A percentile compares a stretch with the other conserved stretches of the same genome.
Evolutionary conservation across 2,888 invertebrate species (phyloP).

Genomic region (Acrobasis repandana): DNA sequence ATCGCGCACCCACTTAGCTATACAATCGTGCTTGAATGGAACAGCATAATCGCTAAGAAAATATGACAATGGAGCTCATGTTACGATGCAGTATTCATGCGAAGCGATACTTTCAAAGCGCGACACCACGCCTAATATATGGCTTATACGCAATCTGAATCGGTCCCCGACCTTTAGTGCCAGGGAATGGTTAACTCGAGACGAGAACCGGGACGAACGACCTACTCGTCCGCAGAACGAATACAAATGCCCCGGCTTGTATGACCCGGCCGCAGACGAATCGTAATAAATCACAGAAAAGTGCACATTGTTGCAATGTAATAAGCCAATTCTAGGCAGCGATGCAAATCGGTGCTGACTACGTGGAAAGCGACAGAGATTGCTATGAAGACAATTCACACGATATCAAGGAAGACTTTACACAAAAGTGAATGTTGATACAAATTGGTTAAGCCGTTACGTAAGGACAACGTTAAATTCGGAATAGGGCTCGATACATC

Average conservation of each 20-base stretch:
- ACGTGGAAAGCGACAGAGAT: conserved; percentile 1
- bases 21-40: conserved; percentile 3
- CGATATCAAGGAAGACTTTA: background rate
- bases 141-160: conserved; percentile 21
- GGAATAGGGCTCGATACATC: background rate
- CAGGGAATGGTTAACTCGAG: conserved; percentile 53
- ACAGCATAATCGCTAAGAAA: background rate
- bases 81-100: background rate
- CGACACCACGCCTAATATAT: conserved; percentile 1
- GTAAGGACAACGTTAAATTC: background rate
- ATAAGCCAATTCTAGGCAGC: conserved; percentile 16
- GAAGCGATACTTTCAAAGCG: background rate
- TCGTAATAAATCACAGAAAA: conserved; percentile 47
- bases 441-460: background rate
- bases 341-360: conserved; percentile 1
- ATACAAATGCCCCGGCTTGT: conserved; percentile 68
- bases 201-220: conserved; percentile 80
- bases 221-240: conserved; percentile 68
- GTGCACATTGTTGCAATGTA: conserved; percentile 21
- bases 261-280: conserved; percentile 48
- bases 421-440: background rate
- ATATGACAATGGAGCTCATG: background rate
- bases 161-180: conserved; percentile 7
- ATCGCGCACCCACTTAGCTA: conserved; percentile 29
- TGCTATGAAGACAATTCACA: background rate